Evolutionary conservation across 2,113 vertebrate genomes (phyloP).

Genomic region (Catharus bicknelli): DNA sequence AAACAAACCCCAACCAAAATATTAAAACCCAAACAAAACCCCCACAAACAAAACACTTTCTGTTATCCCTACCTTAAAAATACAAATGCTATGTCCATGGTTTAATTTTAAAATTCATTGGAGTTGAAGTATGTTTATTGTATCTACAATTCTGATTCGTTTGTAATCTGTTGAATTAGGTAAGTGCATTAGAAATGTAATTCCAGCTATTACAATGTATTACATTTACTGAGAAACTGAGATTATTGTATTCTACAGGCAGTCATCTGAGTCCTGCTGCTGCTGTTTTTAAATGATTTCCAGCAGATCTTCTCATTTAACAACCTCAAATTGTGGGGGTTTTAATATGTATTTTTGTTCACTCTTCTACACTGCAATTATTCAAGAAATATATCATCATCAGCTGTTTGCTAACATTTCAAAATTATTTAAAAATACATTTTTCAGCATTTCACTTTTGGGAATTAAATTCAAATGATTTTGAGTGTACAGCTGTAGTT

Average conservation of each 20-base stretch:
- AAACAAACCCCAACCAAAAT: not conserved
- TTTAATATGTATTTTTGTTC: not conserved
- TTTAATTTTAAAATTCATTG: not conserved
- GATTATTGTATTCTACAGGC: constrained; percentile 27
- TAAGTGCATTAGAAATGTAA: constrained; percentile 37
- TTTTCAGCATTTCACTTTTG: not conserved
- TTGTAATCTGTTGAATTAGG: constrained; percentile 54
- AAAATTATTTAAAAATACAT: not conserved
- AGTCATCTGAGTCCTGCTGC: constrained; percentile 3
- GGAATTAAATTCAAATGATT: not conserved
- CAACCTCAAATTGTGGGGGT: not conserved
- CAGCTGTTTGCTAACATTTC: not conserved
- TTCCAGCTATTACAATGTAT: constrained; percentile 5
- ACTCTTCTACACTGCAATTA: constrained; percentile 16
- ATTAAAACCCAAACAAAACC: not conserved
- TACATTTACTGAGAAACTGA: constrained; percentile 26
- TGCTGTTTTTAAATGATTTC: not conserved
- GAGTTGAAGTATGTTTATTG: not conserved
- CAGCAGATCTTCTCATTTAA: constrained; percentile 4
- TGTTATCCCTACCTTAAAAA: constrained; percentile 39
- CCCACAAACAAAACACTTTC: not conserved
- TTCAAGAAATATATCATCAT: not conserved
- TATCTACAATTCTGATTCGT: not conserved
- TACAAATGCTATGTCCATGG: not conserved
- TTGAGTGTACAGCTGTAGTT: not conserved